These are phyloP conservation scores for Ectemnius cavifrons DNA, from an alignment of 2,888 invertebrate species.

Conservation along the genomic window DNA sequence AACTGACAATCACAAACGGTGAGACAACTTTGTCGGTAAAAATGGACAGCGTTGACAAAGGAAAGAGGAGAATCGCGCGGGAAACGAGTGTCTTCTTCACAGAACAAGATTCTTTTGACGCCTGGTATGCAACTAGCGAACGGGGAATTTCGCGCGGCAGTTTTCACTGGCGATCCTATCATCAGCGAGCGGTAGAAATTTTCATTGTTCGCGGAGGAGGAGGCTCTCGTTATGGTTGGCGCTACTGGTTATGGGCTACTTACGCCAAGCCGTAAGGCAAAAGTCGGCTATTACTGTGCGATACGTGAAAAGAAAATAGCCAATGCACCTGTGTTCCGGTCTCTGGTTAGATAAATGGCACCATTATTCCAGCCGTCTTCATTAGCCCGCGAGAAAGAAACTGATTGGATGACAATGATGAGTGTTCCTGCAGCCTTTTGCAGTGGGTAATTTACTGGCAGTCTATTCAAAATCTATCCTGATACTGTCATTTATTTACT, in stretches of 20 bases:
- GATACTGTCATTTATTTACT: no score
- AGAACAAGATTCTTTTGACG: constrained; percentile 56
- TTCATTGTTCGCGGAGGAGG: constrained; percentile 70
- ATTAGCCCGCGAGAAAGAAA: constrained; percentile 8
- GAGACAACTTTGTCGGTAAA: not conserved
- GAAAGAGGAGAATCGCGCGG: no score
- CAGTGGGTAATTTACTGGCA: no score
- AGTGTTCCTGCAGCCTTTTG: no score
- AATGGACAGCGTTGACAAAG: not conserved
- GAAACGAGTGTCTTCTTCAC: not conserved
- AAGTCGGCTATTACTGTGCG: constrained; percentile 40
- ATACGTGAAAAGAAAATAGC: constrained; percentile 36
- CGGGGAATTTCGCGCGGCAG: constrained; percentile 53
- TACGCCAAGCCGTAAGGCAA: constrained; percentile 54
- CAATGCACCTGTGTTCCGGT: constrained; percentile 31
- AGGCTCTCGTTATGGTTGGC: constrained; percentile 63
- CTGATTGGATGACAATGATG: constrained; percentile 1
- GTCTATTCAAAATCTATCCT: no score
- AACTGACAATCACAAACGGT: not conserved
- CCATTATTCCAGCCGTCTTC: constrained; percentile 25
- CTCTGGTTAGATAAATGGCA: constrained; percentile 28
- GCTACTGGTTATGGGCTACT: constrained; percentile 73
- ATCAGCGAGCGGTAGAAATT: constrained; percentile 62
- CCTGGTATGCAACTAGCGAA: constrained; percentile 58
- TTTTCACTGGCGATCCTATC: constrained; percentile 72